These are phyloP conservation scores for western clawed frog (Xenopus tropicalis) DNA, from an alignment of 2,113 vertebrate genomes.

Conservation along the genomic window UCB_Xtro_10.0 CM004449.2:96206501-96207000, in stretches of 20 bases:
- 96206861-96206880: conserved; percentile 71
- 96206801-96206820: conserved; percentile 24
- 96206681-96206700: conserved; percentile 48
- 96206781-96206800: conserved; percentile 1
- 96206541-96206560: neutral
- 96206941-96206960: conserved; percentile 15
- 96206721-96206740: conserved; percentile 58
- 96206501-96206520: neutral
- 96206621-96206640: rapidly evolving
- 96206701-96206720: conserved; percentile 48
- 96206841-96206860: conserved; percentile 58
- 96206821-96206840: neutral
- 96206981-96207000: conserved; percentile 1
- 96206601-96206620: neutral
- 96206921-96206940: neutral
- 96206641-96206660: conserved; percentile 29
- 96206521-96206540: neutral
- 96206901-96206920: conserved; percentile 56
- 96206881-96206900: conserved; percentile 56
- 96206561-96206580: conserved; percentile 6
- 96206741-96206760: conserved; percentile 38
- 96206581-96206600: conserved; percentile 4
- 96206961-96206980: conserved; percentile 30
- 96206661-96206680: conserved; percentile 16
- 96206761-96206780: neutral